Evolutionary conservation across 2,888 invertebrate genomes (phyloP), one percentile per base, ranked within the genome.

Genomic region (Drepana falcataria): DNA sequence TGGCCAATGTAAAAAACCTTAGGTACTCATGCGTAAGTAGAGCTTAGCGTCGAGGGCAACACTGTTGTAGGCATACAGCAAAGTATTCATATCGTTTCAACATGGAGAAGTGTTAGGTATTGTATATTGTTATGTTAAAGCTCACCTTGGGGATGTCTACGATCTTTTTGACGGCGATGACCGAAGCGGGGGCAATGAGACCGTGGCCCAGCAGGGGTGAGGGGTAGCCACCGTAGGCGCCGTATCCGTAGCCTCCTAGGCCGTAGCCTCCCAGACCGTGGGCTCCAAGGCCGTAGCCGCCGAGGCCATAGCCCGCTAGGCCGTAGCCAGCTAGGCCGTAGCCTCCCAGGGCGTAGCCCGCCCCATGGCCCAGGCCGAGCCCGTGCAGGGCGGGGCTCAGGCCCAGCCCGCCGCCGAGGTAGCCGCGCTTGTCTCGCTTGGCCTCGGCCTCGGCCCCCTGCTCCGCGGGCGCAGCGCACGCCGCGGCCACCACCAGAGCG

Each of bases 121-220:
- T 34, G 5, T 35, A 4, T 37, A 9, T 21, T 35, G 33, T 21
- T 6, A 35, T n/a, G n/a, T 3, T 2, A n/a, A 6, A 0, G 9
- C 53, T 60, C 57, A 83, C 85, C 77, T 73, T 77, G 9, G 83
- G 84, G 3, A 78, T 78, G 48, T 71, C 68, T 2, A 82, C 76
- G 34, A 81, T 65, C 53, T 78, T 83, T 68, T 78, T 73, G 52
- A 78, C 67, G 61, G 55, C 58, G 40, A 65, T 58, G 52, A 71
- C 61, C 37, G 72, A 48, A 5, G 73, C 60, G 6, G 79, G 72
- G 35, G 73, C 66, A 51, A 49, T 21, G 34, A 51, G 37, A 49
- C 48, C 48, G 49, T 53, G 51, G 52, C 41, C 53, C 44, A 59
- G 49, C 34, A 53, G 44, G 48, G 52, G 48, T 47, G 55, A 35